phyloP scores from a whole-genome alignment of 1,140 invertebrate genomes.

The Saccostrea echinata region DNA sequence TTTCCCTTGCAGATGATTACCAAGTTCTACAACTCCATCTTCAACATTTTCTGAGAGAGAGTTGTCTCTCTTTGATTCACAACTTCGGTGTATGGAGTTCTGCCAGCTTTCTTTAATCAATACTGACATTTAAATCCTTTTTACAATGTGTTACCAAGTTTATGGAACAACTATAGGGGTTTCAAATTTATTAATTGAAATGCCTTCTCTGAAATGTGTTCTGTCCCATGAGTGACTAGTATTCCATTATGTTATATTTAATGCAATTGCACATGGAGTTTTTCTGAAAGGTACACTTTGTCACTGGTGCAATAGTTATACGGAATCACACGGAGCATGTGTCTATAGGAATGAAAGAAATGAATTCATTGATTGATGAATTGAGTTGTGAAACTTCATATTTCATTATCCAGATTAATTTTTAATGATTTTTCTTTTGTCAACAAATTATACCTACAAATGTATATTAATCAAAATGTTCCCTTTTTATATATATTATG shows the following conservation, averaged over 20 bases:
- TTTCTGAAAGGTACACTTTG: background rate
- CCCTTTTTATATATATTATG: background rate
- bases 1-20: background rate
- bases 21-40: conserved; percentile 8
- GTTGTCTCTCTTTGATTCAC: background rate
- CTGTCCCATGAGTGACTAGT: conserved; percentile 7
- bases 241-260: background rate
- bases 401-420: background rate
- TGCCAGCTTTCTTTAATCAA: too few relatives aligned
- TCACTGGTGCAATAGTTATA: conserved; percentile 10
- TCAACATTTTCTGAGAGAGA: background rate
- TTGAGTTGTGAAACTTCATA: background rate
- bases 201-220: conserved; percentile 1
- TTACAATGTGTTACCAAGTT: too few relatives aligned
- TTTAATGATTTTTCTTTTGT: background rate
- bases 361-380: background rate
- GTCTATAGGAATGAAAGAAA: background rate
- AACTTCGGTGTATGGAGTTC: too few relatives aligned
- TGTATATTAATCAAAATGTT: background rate
- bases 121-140: too few relatives aligned
- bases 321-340: background rate
- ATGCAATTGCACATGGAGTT: conserved; percentile 4
- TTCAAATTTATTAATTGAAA: too few relatives aligned
- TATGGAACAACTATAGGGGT: too few relatives aligned
- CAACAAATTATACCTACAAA: background rate